Conservation (phyloP, 2,888 invertebrate species). For the Zygothrica quintamaculata region DNA sequence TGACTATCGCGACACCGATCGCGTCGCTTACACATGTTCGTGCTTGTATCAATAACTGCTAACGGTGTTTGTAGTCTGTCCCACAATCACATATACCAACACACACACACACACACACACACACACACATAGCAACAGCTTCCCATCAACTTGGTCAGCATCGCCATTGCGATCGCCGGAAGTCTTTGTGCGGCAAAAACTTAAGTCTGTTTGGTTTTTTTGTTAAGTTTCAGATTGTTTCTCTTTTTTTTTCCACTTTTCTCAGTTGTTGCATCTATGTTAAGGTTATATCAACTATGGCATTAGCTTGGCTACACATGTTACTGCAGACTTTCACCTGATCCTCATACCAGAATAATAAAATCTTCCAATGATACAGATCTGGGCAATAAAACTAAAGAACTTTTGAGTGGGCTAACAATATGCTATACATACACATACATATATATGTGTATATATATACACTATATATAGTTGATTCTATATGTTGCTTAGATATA, state of each 20-base stretch:
- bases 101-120: constrained; percentile 6
- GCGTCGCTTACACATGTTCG: constrained; percentile 75
- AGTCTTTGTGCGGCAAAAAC: constrained; percentile 67
- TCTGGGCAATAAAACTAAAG: no score
- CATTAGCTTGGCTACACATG: constrained; percentile 40
- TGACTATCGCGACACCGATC: constrained; percentile 65
- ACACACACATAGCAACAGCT: constrained; percentile 31
- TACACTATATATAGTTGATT: no score
- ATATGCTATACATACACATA: no score
- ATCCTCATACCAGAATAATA: no score
- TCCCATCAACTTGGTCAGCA: constrained; percentile 42
- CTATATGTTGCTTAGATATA: no score
- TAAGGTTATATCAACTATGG: constrained; percentile 31
- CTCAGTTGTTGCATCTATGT: constrained; percentile 11
- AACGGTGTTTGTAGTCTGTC: constrained; percentile 55
- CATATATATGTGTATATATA: no score
- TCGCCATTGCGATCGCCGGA: constrained; percentile 57
- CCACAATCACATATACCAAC: background rate
- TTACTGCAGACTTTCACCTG: constrained; percentile 13
- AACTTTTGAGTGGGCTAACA: no score
- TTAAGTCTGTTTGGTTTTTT: constrained; percentile 37
- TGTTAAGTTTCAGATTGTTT: no score
- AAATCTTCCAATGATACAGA: no score
- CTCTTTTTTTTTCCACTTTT: constrained; percentile 19
- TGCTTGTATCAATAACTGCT: constrained; percentile 71